Base-by-base conservation (phyloP, 2,888 invertebrate species). In the Eremobia ochroleuca region DNA sequence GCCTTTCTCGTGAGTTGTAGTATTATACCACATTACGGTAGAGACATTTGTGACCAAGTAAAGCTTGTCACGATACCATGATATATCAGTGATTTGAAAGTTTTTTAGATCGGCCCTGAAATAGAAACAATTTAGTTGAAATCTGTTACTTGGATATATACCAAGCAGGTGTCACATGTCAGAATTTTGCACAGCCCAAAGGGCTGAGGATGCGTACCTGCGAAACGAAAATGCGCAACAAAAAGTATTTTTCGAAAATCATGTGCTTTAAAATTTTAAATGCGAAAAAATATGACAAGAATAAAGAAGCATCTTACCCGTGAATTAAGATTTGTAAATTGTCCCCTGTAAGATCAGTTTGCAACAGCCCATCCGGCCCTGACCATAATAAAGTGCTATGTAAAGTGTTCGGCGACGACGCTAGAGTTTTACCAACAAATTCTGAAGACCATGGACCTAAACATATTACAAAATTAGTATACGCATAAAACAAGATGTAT, bases 291-390 rank as follows among this genome's bases (percentile, higher is more conserved):
- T 46, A 37, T 34, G n/a, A 8, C 21, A 21, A 71, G 9, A 72
- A 58, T 43, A 73, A 34, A 73, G 11, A 15, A 40, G 18, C 28
- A 28, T 40, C 73, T 84, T 89, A 95, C 94, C 94, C 97, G 86
- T 98, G 97, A 77, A 98, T 97, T 37, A 98, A 90, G 0, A 97
- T 97, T 89, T 98, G 97, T 28, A 98, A 97, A 89, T 98, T 97
- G 89, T 98, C 98, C 8, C 98, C 99, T 25, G 98, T 98, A 4
- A 98, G 97, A 91, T 99, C 98, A n/a, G 98, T 98, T 89, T 98
- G 97, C n/a, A 98, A 93, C 0, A 99, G 94, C 1, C 98, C 98
- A 81, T 98, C 98, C 1, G 97, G 97, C 0, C 98, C 97, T 0
- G 98, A 98, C 98, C 98, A 98, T 11, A 98, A 92, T 66, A 98